phyloP scores from a whole-genome alignment of 2,797 vertebrate species.

The Anabas testudineus region DNA sequence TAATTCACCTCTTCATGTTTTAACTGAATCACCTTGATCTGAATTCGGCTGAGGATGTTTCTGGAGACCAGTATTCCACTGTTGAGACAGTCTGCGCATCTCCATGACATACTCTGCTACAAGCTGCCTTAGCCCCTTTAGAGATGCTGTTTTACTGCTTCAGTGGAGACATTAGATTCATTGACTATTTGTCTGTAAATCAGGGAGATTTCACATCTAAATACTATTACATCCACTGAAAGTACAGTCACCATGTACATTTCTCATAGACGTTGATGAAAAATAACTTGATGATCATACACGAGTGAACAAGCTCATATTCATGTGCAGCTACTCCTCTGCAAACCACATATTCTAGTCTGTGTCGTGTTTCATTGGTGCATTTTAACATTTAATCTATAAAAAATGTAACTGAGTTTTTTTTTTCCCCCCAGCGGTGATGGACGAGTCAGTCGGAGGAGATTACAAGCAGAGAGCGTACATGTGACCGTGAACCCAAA shows the following conservation, averaged over 20 bases:
- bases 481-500: conserved; percentile 54
- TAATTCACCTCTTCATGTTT: no score
- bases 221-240: no score
- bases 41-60: no score
- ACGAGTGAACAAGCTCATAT: no score
- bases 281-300: no score
- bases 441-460: conserved; percentile 47
- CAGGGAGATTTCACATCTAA: neutral
- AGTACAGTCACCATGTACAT: neutral
- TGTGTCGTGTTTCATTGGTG: neutral
- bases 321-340: neutral
- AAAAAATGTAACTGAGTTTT: neutral
- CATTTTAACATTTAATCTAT: neutral
- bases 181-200: neutral
- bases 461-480: conserved; percentile 31
- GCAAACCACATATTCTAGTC: neutral
- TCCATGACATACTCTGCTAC: no score
- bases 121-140: no score
- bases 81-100: no score
- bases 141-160: no score
- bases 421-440: conserved; percentile 44
- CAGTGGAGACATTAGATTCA: no score
- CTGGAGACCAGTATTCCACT: no score
- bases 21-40: no score
- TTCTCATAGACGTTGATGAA: neutral